Evolutionary conservation across 2,797 vertebrate species (phyloP).

Genomic region (Alcedo atthis): DNA sequence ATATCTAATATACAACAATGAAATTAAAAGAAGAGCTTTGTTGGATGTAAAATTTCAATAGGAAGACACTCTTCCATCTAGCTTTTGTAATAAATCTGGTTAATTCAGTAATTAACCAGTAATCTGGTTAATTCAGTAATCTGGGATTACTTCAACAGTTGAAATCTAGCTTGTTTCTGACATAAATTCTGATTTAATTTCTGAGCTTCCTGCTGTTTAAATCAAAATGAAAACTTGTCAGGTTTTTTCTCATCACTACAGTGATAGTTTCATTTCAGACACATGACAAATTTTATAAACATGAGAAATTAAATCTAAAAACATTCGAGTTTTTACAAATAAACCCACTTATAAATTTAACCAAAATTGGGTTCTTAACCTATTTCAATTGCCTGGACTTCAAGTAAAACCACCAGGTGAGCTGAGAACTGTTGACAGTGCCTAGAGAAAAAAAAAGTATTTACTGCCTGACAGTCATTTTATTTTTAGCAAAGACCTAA

Average conservation of each 20-base stretch:
- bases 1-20: not conserved
- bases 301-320: not conserved
- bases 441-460: not conserved
- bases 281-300: not conserved
- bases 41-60: not conserved
- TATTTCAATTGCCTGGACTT: not conserved
- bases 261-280: not conserved
- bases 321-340: not conserved
- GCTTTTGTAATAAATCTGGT: not conserved
- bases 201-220: not conserved
- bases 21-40: not conserved
- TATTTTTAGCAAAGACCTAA: not conserved
- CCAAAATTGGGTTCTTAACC: not conserved
- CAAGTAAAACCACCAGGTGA: not conserved
- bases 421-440: not conserved
- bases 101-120: not conserved
- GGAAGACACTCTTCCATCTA: not conserved
- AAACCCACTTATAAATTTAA: not conserved
- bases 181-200: not conserved
- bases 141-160: not conserved
- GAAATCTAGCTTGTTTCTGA: not conserved
- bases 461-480: not conserved
- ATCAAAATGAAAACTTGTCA: not conserved
- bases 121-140: not conserved
- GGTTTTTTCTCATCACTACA: not conserved